Percentiles rank a stretch among this genome's conserved stretches.
These are phyloP conservation scores for Pedionomus torquatus DNA, from an alignment of 2,113 vertebrate genomes.

Conservation along the genomic window DNA sequence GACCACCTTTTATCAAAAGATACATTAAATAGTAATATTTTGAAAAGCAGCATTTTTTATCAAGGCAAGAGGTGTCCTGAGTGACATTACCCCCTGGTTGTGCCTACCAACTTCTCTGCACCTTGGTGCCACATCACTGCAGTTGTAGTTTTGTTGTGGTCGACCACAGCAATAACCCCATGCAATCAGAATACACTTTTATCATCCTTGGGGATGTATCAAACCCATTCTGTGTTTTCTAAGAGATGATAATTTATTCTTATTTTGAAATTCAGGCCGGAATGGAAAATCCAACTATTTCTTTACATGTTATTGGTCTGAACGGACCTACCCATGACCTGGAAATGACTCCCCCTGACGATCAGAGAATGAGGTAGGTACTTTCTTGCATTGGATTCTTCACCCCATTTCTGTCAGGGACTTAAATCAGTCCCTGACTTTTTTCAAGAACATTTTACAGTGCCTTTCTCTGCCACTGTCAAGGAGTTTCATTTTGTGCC, in stretches of 20 bases:
- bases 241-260: not conserved
- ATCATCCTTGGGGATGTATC: not conserved
- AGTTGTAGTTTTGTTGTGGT: not conserved
- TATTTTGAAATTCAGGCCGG: conserved; percentile 81
- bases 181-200: not conserved
- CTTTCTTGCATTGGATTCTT: not conserved
- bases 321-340: conserved; percentile 93
- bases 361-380: conserved; percentile 89
- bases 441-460: not conserved
- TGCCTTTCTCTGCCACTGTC: not conserved
- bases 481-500: not conserved
- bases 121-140: not conserved
- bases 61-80: not conserved
- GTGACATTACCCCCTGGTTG: not conserved
- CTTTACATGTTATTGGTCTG: conserved; percentile 91
- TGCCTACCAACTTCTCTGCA: not conserved
- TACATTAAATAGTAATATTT: not conserved
- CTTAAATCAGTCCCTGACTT: not conserved
- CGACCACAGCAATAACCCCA: accelerated
- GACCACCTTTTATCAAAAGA: not conserved
- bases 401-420: accelerated
- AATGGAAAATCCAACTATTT: conserved; percentile 92
- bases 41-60: not conserved
- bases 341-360: conserved; percentile 92
- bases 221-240: not conserved